Evolutionary conservation across 2,888 invertebrate species (phyloP), one percentile per base, ranked within the genome.

Genomic region (Lacanobia oleracea): DNA sequence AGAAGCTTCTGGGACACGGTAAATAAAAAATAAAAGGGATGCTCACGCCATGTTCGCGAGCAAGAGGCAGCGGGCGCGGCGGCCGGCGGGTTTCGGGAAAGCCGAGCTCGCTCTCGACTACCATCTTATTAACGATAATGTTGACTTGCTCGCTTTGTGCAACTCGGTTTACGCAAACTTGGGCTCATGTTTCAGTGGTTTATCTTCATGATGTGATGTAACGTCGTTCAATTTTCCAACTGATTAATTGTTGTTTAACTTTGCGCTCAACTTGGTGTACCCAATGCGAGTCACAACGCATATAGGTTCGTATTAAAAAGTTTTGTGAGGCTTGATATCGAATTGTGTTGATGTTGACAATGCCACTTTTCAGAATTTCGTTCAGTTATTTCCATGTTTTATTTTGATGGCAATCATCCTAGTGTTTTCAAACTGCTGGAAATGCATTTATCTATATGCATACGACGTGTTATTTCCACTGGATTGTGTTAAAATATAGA

Each of bases 21-120:
- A 89, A 91, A 92, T 87, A 89, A 92, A 92, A 93, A 92, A 91
- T 92, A 93, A 92, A 93, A 88, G 84, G 66, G 71, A 67, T 80
- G 80, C 78, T 81, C 84, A 71, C 75, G 79, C 77, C 68, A 70
- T 86, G 61, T 74, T 82, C 63, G 74, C 74, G 54, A 78, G 78
- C 74, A 69, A 71, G 72, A 54, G 62, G 69, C 67, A 54, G 54
- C 61, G 73, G 73, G 65, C 64, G 71, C 71, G 63, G 65, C 65
- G 75, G 73, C 64, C 74, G 75, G 74, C 76, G 79, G 76, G 82
- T 80, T 78, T 71, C 63, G 66, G 69, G 81, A 84, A 88, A 86
- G 77, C 73, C 78, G 77, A 88, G 71, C 87, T 86, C 81, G 79
- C 85, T 88, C 84, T 83, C 82, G 86, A 84, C 87, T 86, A 87